These are phyloP conservation scores for Drosophila suboccidentalis DNA, from an alignment of 2,888 invertebrate species.

Conservation along the genomic window DNA sequence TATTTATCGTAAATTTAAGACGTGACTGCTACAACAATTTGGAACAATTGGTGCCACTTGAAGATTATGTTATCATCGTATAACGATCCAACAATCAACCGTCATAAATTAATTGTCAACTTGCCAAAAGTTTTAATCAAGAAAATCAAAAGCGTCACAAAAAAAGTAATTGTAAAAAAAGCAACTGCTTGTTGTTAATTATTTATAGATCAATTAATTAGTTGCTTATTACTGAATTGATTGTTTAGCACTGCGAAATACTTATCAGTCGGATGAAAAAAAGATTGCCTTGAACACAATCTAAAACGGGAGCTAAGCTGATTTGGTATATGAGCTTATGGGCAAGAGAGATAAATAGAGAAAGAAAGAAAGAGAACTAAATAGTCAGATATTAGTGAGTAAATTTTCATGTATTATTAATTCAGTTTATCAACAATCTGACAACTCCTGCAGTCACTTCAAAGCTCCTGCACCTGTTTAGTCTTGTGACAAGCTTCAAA, in stretches of 20 bases:
- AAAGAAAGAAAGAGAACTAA: neutral
- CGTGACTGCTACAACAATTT: conserved; percentile 9
- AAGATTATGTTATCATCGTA: conserved; percentile 40
- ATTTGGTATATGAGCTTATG: neutral
- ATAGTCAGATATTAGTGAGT: neutral
- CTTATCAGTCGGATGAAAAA: neutral
- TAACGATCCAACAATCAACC: conserved; percentile 6
- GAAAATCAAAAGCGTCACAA: conserved; percentile 38
- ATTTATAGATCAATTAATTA: conserved; percentile 66
- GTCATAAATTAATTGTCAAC: conserved; percentile 29
- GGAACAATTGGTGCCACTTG: conserved; percentile 9
- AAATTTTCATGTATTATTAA: neutral
- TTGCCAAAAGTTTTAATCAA: conserved; percentile 10
- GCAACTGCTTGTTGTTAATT: conserved; percentile 20
- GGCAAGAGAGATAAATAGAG: neutral
- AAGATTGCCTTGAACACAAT: neutral
- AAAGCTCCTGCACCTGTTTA: neutral
- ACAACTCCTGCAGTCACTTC: neutral
- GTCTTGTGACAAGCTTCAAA: neutral
- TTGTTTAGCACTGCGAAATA: neutral
- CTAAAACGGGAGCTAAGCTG: neutral
- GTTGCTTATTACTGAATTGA: conserved; percentile 27
- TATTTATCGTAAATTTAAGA: conserved; percentile 11
- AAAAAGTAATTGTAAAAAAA: conserved; percentile 11
- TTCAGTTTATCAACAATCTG: neutral